phyloP scores from a whole-genome alignment of 2,888 invertebrate genomes.

The Macropis europaea region DNA sequence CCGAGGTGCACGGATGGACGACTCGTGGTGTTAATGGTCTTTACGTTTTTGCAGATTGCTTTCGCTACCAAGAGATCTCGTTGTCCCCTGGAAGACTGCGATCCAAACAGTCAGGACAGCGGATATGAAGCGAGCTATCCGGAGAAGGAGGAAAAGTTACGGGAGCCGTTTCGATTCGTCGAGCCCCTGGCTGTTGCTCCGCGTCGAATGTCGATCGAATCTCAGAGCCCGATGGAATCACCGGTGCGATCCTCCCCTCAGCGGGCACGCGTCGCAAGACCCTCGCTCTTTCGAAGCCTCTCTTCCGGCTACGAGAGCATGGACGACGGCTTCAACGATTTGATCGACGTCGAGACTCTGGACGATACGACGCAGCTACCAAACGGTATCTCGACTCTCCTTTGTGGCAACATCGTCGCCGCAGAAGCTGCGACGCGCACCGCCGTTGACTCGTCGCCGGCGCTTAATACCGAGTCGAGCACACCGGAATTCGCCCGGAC shows the following conservation, averaged over 20 bases:
- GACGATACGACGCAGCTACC: constrained; percentile 80
- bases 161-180: constrained; percentile 74
- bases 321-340: constrained; percentile 85
- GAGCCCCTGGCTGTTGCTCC: constrained; percentile 79
- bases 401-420: constrained; percentile 81
- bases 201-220: constrained; percentile 71
- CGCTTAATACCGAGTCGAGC: constrained; percentile 58
- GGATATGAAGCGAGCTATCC: constrained; percentile 81
- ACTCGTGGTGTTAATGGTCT: neutral
- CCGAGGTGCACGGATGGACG: no score
- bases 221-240: constrained; percentile 64
- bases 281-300: constrained; percentile 80
- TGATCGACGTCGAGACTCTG: constrained; percentile 83
- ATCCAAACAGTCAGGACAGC: constrained; percentile 83
- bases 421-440: constrained; percentile 65
- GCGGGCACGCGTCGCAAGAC: constrained; percentile 34
- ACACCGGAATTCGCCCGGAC: constrained; percentile 79
- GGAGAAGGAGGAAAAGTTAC: constrained; percentile 62
- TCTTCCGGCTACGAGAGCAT: constrained; percentile 83
- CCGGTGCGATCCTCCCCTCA: constrained; percentile 68
- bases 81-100: constrained; percentile 81
- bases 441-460: neutral
- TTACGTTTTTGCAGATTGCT: constrained; percentile 20
- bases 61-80: constrained; percentile 62
- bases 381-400: constrained; percentile 82